Conservation (phyloP, 2,113 vertebrate species). For the Rhynchopsitta pachyrhyncha region DNA sequence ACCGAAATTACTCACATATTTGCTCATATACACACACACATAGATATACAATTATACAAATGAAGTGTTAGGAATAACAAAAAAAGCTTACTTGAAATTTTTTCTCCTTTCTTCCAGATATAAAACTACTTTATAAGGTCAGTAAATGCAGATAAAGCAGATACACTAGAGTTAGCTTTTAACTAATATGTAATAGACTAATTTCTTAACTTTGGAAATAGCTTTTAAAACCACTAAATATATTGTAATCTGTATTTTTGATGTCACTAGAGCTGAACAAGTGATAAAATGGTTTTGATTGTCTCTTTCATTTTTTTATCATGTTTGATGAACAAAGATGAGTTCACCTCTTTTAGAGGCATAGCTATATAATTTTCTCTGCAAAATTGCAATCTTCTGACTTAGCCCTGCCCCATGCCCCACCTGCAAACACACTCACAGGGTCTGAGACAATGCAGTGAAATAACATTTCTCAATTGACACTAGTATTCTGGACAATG, state of each 20-base stretch:
- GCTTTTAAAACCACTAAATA: not conserved
- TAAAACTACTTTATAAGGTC: not conserved
- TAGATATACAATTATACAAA: not conserved
- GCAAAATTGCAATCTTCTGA: not conserved
- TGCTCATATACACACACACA: not conserved
- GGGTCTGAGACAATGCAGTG: not conserved
- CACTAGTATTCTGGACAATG: not conserved
- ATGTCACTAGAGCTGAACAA: not conserved
- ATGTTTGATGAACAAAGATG: not conserved
- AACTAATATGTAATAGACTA: not conserved
- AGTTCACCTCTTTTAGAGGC: not conserved
- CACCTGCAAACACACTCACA: not conserved
- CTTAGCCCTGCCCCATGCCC: fast-evolving
- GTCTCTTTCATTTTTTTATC: not conserved
- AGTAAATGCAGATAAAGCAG: not conserved
- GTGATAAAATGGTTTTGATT: not conserved
- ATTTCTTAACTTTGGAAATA: not conserved
- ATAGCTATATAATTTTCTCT: not conserved
- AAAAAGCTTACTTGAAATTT: not conserved
- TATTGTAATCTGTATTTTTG: not conserved
- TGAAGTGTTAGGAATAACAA: not conserved
- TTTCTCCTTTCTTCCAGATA: not conserved
- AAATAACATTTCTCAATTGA: not conserved
- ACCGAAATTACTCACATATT: not conserved
- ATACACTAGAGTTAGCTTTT: not conserved